phyloP scores from a whole-genome alignment of 2,888 invertebrate species.

The Cerastis leucographa region DNA sequence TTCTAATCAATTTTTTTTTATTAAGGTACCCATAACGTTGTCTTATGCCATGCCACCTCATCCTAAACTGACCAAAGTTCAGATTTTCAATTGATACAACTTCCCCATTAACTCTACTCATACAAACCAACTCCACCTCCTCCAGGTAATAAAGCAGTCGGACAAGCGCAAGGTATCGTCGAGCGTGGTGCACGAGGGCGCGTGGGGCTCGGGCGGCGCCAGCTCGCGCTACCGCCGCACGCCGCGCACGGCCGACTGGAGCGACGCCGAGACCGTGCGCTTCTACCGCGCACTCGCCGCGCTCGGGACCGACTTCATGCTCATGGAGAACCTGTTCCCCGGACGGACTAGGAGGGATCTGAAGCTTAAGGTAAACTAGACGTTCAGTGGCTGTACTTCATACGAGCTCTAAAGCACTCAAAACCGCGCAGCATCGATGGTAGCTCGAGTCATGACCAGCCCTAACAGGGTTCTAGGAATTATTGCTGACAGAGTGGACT shows the following conservation, averaged over 20 bases:
- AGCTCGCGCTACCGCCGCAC: slow-evolving; percentile 92
- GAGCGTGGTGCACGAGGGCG: slow-evolving; percentile 91
- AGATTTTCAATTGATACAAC: no score
- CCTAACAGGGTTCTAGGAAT: no score
- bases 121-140: no score
- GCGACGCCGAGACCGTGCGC: slow-evolving; percentile 94
- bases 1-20: no score
- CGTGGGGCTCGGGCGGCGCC: slow-evolving; percentile 88
- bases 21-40: no score
- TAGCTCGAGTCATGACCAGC: no score
- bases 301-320: slow-evolving; percentile 97
- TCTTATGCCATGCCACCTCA: no score
- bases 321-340: slow-evolving; percentile 96
- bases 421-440: no score
- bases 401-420: neutral
- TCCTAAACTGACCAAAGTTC: no score
- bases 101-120: no score
- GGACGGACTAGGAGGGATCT: slow-evolving; percentile 95
- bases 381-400: no score
- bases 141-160: slow-evolving; percentile 93
- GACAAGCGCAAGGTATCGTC: slow-evolving; percentile 91
- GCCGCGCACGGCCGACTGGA: slow-evolving; percentile 94
- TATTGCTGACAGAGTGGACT: no score
- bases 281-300: slow-evolving; percentile 97
- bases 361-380: slow-evolving; percentile 94